A percentile compares a stretch with the other conserved stretches of the same genome.
Evolutionary conservation across 2,888 invertebrate genomes (phyloP).

Genomic region (Lasioglossum malachurum): DNA sequence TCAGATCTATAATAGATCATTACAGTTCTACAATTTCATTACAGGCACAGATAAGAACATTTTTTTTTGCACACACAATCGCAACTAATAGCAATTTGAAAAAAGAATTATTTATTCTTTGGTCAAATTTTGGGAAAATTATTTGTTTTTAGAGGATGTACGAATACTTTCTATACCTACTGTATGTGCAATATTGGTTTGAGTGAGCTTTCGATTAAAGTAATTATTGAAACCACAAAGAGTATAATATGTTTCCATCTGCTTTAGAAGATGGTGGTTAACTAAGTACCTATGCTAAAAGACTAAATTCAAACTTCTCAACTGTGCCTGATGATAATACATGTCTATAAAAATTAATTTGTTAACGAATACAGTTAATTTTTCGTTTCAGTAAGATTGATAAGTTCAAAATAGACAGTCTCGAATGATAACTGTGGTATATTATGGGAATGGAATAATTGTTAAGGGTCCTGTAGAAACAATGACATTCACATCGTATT

Average conservation of each 20-base stretch:
- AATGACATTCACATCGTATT: not conserved
- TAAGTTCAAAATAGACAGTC: not conserved
- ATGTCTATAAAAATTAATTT: not conserved
- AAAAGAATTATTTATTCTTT: not conserved
- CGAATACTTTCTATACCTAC: not conserved
- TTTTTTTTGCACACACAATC: not conserved
- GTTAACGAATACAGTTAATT: not conserved
- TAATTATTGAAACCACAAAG: not conserved
- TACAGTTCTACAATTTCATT: no score
- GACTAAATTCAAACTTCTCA: not conserved
- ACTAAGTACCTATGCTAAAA: not conserved
- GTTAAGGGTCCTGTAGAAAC: not conserved
- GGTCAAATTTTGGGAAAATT: not conserved
- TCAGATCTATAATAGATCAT: no score
- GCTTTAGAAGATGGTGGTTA: not conserved
- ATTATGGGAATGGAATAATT: not conserved
- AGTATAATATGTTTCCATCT: not conserved
- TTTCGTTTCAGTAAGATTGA: not conserved
- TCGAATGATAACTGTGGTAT: not conserved
- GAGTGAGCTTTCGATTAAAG: not conserved
- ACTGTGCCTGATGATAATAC: not conserved
- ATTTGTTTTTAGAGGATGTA: not conserved
- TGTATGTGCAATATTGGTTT: not conserved
- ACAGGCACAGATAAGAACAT: not conserved
- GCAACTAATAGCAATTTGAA: not conserved